These are phyloP conservation scores for Capitella teleta DNA, from an alignment of 1,140 invertebrate genomes.

Conservation along the genomic window DNA sequence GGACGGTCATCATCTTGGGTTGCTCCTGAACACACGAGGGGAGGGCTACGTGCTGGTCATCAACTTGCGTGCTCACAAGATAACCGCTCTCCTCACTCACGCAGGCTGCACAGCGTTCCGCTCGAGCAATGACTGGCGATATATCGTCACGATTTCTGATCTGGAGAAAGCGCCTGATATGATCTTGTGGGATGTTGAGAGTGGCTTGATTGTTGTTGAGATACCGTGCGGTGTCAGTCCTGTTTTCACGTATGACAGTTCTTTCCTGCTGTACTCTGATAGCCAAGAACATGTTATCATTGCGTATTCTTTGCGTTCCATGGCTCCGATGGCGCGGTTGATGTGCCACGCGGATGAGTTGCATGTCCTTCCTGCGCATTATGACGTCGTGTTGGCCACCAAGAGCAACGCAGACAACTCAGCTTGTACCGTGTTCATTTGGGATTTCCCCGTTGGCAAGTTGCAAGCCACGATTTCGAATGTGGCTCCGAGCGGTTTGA, in stretches of 20 bases:
- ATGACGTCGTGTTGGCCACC: slow-evolving; percentile 5
- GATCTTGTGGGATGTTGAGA: slow-evolving; percentile 5
- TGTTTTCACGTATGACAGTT: slow-evolving; percentile 3
- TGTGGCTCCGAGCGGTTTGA: slow-evolving; percentile 4
- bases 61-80: slow-evolving; percentile 1
- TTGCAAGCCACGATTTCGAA: slow-evolving; percentile 2
- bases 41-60: slow-evolving; percentile 9
- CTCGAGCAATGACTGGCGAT: slow-evolving; percentile 1
- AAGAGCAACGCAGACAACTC: background rate
- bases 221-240: slow-evolving; percentile 6
- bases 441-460: slow-evolving; percentile 6
- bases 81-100: background rate
- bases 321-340: background rate
- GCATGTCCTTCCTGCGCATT: slow-evolving; percentile 2
- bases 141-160: background rate
- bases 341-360: slow-evolving; percentile 2
- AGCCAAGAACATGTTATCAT: background rate
- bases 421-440: background rate
- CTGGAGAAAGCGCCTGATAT: background rate
- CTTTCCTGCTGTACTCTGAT: slow-evolving; percentile 9
- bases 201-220: slow-evolving; percentile 1
- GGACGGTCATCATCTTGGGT: slow-evolving; percentile 6
- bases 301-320: background rate
- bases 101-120: slow-evolving; percentile 1
- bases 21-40: slow-evolving; percentile 5